Conservation (phyloP, 1,140 invertebrate species). For the Paracyclopina nana region DNA sequence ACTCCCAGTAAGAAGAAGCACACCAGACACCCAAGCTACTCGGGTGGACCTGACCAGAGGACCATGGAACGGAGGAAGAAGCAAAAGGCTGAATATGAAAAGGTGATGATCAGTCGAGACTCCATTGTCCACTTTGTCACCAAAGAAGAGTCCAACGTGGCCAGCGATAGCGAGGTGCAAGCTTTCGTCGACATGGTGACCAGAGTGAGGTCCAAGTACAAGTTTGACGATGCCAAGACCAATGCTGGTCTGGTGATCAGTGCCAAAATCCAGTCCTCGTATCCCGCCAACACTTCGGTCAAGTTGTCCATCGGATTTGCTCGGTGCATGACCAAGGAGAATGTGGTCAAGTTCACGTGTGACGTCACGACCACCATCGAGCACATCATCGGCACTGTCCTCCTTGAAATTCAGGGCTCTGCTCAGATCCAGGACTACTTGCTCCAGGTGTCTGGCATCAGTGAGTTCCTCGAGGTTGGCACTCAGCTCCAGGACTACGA, state of each 20-base stretch:
- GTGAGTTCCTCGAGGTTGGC: conserved; percentile 44
- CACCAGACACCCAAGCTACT: too few relatives aligned
- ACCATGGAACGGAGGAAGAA: neutral
- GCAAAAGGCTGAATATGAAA: neutral
- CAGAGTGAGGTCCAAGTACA: neutral
- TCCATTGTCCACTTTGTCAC: too few relatives aligned
- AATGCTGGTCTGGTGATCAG: conserved; percentile 8
- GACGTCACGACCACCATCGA: neutral
- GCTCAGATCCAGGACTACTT: conserved; percentile 21
- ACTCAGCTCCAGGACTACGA: conserved; percentile 59
- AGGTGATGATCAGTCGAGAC: too few relatives aligned
- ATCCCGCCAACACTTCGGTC: neutral
- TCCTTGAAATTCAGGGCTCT: neutral
- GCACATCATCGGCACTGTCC: conserved; percentile 19
- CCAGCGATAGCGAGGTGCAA: conserved; percentile 1
- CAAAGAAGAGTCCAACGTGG: conserved; percentile 15
- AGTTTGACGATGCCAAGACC: conserved; percentile 1
- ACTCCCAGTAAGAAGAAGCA: too few relatives aligned
- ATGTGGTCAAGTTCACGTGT: neutral
- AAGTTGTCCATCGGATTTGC: neutral
- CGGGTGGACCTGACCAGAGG: too few relatives aligned
- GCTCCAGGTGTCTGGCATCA: conserved; percentile 49
- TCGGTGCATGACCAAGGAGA: neutral
- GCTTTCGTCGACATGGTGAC: conserved; percentile 6
- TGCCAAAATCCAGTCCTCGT: neutral